phyloP scores from a whole-genome alignment of 2,888 invertebrate genomes.

The Ochropacha duplaris region DNA sequence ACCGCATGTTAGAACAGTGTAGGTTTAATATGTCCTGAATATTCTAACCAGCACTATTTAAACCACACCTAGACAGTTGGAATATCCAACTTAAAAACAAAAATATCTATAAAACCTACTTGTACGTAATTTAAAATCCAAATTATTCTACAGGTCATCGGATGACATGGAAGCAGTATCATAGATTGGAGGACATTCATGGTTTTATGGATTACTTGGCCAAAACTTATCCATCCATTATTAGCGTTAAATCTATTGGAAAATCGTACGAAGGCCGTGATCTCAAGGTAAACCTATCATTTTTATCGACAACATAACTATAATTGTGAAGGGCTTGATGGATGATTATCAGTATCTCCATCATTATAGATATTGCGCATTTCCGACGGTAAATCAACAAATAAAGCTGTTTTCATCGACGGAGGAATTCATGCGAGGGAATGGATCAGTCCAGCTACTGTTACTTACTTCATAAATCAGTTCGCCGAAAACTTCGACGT shows the following conservation, averaged over 20 bases:
- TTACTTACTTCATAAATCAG: conserved; percentile 90
- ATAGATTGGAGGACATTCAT: conserved; percentile 88
- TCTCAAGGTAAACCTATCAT: conserved; percentile 84
- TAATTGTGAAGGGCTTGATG: background rate
- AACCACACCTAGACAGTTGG: background rate
- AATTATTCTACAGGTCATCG: conserved; percentile 61
- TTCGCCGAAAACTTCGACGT: conserved; percentile 89
- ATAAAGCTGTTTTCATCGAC: conserved; percentile 89
- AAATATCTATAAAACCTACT: background rate
- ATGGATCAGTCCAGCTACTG: conserved; percentile 94
- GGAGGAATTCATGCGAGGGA: conserved; percentile 96
- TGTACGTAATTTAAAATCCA: background rate
- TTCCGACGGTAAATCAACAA: conserved; percentile 86
- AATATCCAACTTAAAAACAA: too few species aligned
- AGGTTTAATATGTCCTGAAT: background rate
- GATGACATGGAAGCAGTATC: conserved; percentile 92
- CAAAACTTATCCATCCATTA: conserved; percentile 88
- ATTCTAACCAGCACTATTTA: background rate
- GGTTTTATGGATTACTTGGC: conserved; percentile 90
- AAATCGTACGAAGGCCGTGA: conserved; percentile 88
- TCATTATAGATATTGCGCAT: conserved; percentile 78
- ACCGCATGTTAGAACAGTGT: conserved; percentile 18
- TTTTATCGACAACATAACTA: background rate
- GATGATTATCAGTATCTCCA: background rate
- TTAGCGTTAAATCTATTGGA: conserved; percentile 89